A percentile compares a stretch with the other conserved stretches of the same genome.
Evolutionary conservation across 2,888 invertebrate species (phyloP).

Genomic region (Dynastes hyllus): DNA sequence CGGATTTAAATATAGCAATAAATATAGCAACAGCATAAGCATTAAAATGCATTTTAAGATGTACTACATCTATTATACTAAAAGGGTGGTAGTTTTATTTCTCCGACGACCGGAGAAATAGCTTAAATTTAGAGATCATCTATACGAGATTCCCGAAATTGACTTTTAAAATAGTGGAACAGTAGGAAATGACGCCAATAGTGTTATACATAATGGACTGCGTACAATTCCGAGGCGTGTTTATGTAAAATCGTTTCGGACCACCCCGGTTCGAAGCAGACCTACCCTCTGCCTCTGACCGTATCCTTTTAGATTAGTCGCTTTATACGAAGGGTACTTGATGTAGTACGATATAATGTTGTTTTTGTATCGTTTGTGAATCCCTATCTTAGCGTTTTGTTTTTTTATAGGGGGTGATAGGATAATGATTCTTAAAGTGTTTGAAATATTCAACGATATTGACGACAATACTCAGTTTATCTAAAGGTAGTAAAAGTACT

Average conservation of each 20-base stretch:
- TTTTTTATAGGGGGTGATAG: not conserved
- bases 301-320: conserved; percentile 1
- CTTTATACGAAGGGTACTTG: conserved; percentile 20
- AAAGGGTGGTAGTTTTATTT: conserved; percentile 37
- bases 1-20: not conserved
- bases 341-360: conserved; percentile 9
- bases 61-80: conserved; percentile 23
- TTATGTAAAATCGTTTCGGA: conserved; percentile 59
- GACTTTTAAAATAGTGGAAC: conserved; percentile 57
- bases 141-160: conserved; percentile 54
- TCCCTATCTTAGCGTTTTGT: not conserved
- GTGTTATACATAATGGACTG: conserved; percentile 58
- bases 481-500: no score
- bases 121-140: conserved; percentile 47
- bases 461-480: no score
- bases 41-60: conserved; percentile 3
- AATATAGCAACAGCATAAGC: not conserved
- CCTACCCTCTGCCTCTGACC: conserved; percentile 35
- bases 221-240: conserved; percentile 59
- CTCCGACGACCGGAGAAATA: not conserved
- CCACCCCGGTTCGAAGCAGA: conserved; percentile 58
- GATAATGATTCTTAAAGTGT: not conserved
- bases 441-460: not conserved
- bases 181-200: conserved; percentile 57
- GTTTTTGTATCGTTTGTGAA: conserved; percentile 4